These are phyloP conservation scores for Propithecus coquereli DNA, from an alignment of 2,113 vertebrate genomes.

Conservation along the genomic window DNA sequence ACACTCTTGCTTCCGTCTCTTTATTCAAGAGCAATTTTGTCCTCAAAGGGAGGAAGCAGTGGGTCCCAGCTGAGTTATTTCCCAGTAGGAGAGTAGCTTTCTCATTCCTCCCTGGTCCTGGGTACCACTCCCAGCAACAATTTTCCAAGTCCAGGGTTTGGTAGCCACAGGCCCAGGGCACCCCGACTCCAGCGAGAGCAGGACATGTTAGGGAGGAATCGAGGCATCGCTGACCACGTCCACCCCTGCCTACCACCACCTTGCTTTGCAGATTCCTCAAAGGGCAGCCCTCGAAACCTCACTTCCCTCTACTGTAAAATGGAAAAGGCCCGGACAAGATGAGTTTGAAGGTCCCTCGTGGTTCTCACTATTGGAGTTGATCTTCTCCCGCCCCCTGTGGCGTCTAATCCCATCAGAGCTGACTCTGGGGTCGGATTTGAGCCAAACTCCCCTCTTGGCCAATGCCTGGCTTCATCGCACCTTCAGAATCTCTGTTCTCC, in stretches of 20 bases:
- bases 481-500: not conserved
- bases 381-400: not conserved
- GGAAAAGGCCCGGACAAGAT: not conserved
- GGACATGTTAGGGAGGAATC: not conserved
- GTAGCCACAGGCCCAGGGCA: not conserved
- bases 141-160: not conserved
- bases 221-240: not conserved
- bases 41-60: not conserved
- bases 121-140: not conserved
- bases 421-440: not conserved
- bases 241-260: not conserved
- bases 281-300: not conserved
- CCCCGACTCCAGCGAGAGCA: not conserved
- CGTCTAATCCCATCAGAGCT: not conserved
- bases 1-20: not conserved
- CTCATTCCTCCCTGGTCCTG: not conserved
- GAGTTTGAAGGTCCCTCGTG: no score
- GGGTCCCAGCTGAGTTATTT: not conserved
- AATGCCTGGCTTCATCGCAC: rapidly evolving
- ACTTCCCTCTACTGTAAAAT: not conserved
- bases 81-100: not conserved
- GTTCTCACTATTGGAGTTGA: not conserved
- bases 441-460: not conserved
- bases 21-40: not conserved
- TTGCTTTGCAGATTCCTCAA: not conserved